These are phyloP conservation scores for Chrysopilus asiliformis DNA, from an alignment of 2,888 invertebrate genomes.

Conservation along the genomic window DNA sequence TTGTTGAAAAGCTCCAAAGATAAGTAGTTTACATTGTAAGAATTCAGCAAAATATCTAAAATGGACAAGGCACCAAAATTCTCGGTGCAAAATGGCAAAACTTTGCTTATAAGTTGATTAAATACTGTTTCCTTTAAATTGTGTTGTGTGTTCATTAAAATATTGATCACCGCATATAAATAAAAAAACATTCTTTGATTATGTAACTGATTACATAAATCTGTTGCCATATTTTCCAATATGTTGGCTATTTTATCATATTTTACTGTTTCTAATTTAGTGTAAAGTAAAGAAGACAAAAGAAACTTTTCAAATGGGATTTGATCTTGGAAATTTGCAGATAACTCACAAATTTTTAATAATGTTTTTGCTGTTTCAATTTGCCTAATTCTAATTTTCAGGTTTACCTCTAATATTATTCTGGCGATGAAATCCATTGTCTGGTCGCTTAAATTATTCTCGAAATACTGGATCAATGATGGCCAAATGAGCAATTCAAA, in stretches of 20 bases:
- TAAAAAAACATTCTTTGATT: too few species aligned
- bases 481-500: slow-evolving; percentile 64
- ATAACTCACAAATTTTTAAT: not conserved
- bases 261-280: too few species aligned
- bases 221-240: not conserved
- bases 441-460: too few species aligned
- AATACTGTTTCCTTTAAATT: not conserved
- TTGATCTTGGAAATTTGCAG: not conserved
- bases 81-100: slow-evolving; percentile 16
- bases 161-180: not conserved
- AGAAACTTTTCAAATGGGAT: too few species aligned
- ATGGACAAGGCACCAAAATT: slow-evolving; percentile 39
- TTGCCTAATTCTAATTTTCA: not conserved
- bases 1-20: slow-evolving; percentile 19
- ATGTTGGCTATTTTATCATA: too few species aligned
- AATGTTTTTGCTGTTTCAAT: slow-evolving; percentile 25
- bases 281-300: too few species aligned
- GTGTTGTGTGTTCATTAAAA: not conserved
- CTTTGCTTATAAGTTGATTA: not conserved
- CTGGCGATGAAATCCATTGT: too few species aligned
- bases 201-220: too few species aligned
- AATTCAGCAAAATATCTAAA: slow-evolving; percentile 41
- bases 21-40: slow-evolving; percentile 12
- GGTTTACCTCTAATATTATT: not conserved
- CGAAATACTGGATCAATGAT: slow-evolving; percentile 46